Evolutionary conservation across 2,113 vertebrate species (phyloP).

Genomic region (Poicephalus gulielmi): DNA sequence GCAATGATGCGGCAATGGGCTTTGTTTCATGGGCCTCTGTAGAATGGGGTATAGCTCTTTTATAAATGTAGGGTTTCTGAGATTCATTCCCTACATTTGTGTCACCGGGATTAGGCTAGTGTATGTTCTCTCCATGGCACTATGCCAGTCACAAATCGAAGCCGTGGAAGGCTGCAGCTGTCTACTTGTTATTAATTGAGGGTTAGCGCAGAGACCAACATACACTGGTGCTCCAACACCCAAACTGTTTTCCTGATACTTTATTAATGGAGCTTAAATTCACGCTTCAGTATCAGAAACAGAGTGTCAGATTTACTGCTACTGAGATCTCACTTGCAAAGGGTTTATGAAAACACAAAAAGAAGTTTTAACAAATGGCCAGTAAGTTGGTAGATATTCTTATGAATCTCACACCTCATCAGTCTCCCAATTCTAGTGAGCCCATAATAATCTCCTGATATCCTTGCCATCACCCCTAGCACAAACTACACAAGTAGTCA

Average conservation of each 20-base stretch:
- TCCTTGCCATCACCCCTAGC: neutral
- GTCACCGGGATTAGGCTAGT: neutral
- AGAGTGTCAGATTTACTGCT: neutral
- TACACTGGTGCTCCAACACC: neutral
- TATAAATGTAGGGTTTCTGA: conserved; percentile 15
- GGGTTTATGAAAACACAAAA: neutral
- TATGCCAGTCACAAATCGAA: conserved; percentile 28
- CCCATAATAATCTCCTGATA: neutral
- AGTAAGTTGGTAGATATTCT: neutral
- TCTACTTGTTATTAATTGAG: conserved; percentile 20
- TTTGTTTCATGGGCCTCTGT: neutral
- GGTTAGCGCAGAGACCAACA: neutral
- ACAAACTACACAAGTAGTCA: neutral
- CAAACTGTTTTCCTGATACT: neutral
- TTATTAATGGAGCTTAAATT: conserved; percentile 14
- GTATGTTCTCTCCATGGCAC: neutral
- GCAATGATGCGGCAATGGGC: conserved; percentile 29
- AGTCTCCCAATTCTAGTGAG: neutral
- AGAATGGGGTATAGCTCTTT: neutral
- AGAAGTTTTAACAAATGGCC: neutral
- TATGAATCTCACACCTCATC: neutral
- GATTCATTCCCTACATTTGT: conserved; percentile 10
- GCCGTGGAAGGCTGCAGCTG: conserved; percentile 45
- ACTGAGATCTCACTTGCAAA: neutral
- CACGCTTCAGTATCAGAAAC: neutral